A percentile compares a stretch with the other conserved stretches of the same genome.
Conservation (phyloP, 30 jellyfish, hydroid and myxozoan species). For the Clytia hemisphaerica region DNA sequence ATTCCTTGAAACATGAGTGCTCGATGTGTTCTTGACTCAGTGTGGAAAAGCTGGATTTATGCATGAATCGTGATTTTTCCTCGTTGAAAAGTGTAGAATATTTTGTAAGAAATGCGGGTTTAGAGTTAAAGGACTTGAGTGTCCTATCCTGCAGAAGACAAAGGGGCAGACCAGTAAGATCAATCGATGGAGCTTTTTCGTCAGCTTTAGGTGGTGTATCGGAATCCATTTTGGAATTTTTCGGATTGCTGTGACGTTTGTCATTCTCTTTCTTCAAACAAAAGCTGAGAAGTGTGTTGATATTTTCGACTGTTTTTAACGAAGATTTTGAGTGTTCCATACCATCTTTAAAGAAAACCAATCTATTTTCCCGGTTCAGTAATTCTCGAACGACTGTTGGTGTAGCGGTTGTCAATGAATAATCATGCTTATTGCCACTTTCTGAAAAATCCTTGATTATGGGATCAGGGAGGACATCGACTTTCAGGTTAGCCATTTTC, state of each 20-base stretch:
- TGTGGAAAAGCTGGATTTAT: background rate
- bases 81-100: conserved; percentile 22
- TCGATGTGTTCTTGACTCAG: too few relatives aligned
- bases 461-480: conserved; percentile 35
- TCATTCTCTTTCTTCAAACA: conserved; percentile 24
- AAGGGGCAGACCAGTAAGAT: conserved; percentile 55
- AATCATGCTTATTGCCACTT: too few relatives aligned
- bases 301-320: conserved; percentile 23
- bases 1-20: too few relatives aligned
- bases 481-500: too few relatives aligned
- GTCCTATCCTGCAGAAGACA: conserved; percentile 38
- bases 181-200: too few relatives aligned
- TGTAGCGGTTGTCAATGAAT: conserved; percentile 20
- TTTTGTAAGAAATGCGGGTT: conserved; percentile 20
- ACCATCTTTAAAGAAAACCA: conserved; percentile 9
- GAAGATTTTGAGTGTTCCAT: conserved; percentile 7
- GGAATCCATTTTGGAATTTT: background rate
- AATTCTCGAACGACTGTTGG: conserved; percentile 34
- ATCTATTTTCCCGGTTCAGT: conserved; percentile 10
- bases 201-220: too few relatives aligned
- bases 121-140: conserved; percentile 21
- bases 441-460: conserved; percentile 32
- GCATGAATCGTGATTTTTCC: background rate
- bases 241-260: background rate
- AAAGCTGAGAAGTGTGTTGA: conserved; percentile 23